Percentiles rank a stretch among this genome's conserved stretches.
Evolutionary conservation across 2,888 invertebrate genomes (phyloP).

Genomic region (Argynnis bischoffii): DNA sequence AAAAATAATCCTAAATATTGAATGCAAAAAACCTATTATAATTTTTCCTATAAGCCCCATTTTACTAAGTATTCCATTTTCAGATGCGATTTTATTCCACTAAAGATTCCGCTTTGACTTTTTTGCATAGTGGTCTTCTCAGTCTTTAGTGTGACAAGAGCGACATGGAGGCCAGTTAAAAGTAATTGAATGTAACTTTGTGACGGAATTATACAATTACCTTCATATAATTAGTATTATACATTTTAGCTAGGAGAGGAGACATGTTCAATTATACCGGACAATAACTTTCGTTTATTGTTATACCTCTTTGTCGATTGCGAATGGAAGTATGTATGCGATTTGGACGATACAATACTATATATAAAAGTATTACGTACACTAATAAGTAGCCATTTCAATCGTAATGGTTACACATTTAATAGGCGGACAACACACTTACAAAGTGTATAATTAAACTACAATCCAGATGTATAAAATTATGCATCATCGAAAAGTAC

Average conservation of each 20-base stretch:
- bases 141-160: constrained; percentile 66
- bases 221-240: constrained; percentile 14
- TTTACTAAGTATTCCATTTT: background rate
- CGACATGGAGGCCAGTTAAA: constrained; percentile 45
- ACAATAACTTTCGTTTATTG: constrained; percentile 42
- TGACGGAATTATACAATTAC: constrained; percentile 26
- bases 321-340: constrained; percentile 58
- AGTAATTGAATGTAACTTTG: constrained; percentile 24
- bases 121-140: constrained; percentile 59
- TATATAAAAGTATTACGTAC: constrained; percentile 72
- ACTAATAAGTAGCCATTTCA: constrained; percentile 77
- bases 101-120: constrained; percentile 46
- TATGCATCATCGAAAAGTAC: constrained; percentile 76
- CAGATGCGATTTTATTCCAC: constrained; percentile 20
- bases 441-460: constrained; percentile 80
- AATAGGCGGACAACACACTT: constrained; percentile 82
- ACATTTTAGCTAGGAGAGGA: constrained; percentile 3
- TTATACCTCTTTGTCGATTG: constrained; percentile 51
- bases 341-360: constrained; percentile 67
- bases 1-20: background rate
- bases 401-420: constrained; percentile 77
- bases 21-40: background rate
- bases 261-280: constrained; percentile 12
- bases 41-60: background rate
- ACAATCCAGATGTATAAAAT: constrained; percentile 79